Conservation (phyloP, 2,797 vertebrate species). For the Garrulus glandarius region DNA sequence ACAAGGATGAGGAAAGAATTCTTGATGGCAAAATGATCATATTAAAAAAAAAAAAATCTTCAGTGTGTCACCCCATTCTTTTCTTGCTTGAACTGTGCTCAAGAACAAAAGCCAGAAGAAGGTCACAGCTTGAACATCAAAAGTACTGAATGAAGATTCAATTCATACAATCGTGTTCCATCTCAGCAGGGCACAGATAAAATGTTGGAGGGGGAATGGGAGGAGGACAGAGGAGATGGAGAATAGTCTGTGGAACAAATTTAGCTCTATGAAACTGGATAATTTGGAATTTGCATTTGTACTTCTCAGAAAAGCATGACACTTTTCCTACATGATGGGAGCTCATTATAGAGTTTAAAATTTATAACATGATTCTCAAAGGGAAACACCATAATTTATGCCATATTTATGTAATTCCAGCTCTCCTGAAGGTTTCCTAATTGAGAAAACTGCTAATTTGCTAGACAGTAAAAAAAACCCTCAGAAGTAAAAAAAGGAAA, state of each 20-base stretch:
- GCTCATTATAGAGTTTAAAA: neutral
- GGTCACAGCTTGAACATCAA: constrained; percentile 1
- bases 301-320: neutral
- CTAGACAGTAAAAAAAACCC: neutral
- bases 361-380: neutral
- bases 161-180: neutral
- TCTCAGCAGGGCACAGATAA: neutral
- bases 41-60: neutral
- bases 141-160: neutral
- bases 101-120: constrained; percentile 22
- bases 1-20: neutral
- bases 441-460: neutral
- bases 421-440: neutral
- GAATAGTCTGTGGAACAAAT: neutral
- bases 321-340: neutral
- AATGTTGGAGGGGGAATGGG: neutral
- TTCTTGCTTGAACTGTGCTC: neutral
- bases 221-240: neutral
- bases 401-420: neutral
- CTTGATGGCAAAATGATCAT: neutral
- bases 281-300: neutral
- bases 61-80: neutral
- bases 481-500: neutral
- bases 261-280: neutral
- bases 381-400: neutral